Conservation (phyloP, 1,140 invertebrate species). For the Doryteuthis pealeii region DNA sequence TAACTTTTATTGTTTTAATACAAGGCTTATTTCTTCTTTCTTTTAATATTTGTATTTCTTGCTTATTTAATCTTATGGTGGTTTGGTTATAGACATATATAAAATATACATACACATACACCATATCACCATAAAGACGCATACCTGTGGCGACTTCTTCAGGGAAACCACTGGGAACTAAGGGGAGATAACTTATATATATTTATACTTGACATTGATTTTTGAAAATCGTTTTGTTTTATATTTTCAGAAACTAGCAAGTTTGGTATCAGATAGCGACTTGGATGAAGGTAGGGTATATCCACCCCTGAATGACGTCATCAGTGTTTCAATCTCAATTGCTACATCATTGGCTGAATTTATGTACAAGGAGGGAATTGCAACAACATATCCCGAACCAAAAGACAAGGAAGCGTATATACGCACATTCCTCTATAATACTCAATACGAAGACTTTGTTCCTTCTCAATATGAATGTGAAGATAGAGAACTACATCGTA, state of each 20-base stretch:
- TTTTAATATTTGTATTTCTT: too few relatives aligned
- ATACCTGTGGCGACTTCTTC: too few relatives aligned
- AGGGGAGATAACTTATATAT: too few relatives aligned
- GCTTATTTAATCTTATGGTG: too few relatives aligned
- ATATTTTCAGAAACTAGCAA: constrained; percentile 71
- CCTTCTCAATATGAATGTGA: constrained; percentile 62
- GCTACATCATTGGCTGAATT: constrained; percentile 82
- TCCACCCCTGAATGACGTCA: constrained; percentile 86
- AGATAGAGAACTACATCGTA: constrained; percentile 5
- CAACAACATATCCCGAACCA: constrained; percentile 63
- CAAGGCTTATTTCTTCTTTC: too few relatives aligned
- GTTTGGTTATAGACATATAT: too few relatives aligned
- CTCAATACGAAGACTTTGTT: constrained; percentile 63
- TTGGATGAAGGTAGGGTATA: constrained; percentile 86
- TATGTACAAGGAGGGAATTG: constrained; percentile 74
- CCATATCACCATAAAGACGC: too few relatives aligned
- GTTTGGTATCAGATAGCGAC: constrained; percentile 81
- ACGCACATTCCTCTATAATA: constrained; percentile 61
- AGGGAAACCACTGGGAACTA: too few relatives aligned
- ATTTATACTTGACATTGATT: too few relatives aligned
- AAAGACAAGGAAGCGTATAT: constrained; percentile 63
- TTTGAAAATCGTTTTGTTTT: constrained; percentile 13
- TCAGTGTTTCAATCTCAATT: constrained; percentile 84
- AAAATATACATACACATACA: too few relatives aligned
- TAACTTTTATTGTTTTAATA: too few relatives aligned